Evolutionary conservation across 1,140 invertebrate species (phyloP), one percentile per base, ranked within the genome.

Genomic region (Tenebrio molitor): DNA sequence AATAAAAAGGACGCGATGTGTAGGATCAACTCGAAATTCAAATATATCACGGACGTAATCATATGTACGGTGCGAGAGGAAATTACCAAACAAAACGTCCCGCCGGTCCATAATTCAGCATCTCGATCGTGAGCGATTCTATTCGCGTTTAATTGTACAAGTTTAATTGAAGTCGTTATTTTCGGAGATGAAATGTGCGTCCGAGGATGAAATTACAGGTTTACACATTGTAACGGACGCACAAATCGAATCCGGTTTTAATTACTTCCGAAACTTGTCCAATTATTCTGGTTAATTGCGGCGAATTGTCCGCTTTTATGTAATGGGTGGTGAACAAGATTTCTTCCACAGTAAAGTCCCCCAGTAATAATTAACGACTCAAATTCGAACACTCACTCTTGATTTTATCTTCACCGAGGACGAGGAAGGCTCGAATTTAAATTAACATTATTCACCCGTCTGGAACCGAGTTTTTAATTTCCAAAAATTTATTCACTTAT

Each of bases 21-120:
- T 36, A 44, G 76, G 76, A 77, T 77, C 69, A 74, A 77, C 71
- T 77, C 71, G 73, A 75, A 75, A 77, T 77, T 69, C 71, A 71
- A 75, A 77, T 77, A 75, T 77, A 75, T 77, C 73, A 69, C 15
- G 19, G 34, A 64, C 16, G 66, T 75, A 72, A 74, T 75, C 71
- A 72, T 67, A 46, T 39, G 53, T 71, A 34, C 64, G 39, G 12
- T 36, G 12, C 39, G 66, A 62, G 50, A 62, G 53, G 66, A 73
- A 74, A 71, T 46, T 34, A 46, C 62, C 21, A 25, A 16, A 29
- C 7, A 68, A 41, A 15, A 58, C 15, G 21, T 58, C n/a, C n/a
- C n/a, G n/a, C n/a, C n/a, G n/a, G n/a, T n/a, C n/a, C n/a, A n/a
- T n/a, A n/a, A n/a, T n/a, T n/a, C n/a, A n/a, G n/a, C n/a, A n/a